A percentile compares a stretch with the other conserved stretches of the same genome.
phyloP scores from a whole-genome alignment of 2,888 invertebrate species.

The Pachliopta kotzebuea region DNA sequence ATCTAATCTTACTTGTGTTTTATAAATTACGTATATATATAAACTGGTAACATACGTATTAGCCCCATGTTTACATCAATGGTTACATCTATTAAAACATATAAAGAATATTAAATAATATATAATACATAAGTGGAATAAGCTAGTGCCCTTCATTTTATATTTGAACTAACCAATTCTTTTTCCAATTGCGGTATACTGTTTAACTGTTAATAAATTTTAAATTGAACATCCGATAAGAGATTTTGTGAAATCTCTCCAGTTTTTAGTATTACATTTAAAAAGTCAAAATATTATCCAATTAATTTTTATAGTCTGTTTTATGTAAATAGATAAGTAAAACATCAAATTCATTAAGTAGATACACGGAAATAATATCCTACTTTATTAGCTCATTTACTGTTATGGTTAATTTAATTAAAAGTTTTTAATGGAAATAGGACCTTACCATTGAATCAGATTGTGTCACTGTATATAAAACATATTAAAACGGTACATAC shows the following conservation, averaged over 20 bases:
- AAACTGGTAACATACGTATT: too few relatives aligned
- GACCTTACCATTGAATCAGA: not conserved
- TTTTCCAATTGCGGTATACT: too few relatives aligned
- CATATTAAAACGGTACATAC: not conserved
- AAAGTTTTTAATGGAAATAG: not conserved
- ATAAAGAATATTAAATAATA: too few relatives aligned
- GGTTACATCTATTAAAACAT: too few relatives aligned
- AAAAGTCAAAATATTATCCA: not conserved
- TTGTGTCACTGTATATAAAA: not conserved
- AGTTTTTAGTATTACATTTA: not conserved
- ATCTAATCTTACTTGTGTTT: too few relatives aligned
- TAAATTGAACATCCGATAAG: not conserved
- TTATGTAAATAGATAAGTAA: not conserved
- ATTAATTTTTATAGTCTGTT: not conserved
- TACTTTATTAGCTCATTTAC: not conserved
- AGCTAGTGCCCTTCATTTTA: too few relatives aligned
- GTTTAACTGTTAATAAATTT: not conserved
- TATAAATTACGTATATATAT: too few relatives aligned
- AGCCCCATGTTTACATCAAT: too few relatives aligned
- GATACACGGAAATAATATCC: not conserved
- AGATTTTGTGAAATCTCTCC: not conserved
- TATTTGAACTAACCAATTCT: too few relatives aligned
- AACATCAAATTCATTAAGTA: not conserved
- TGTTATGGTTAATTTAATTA: not conserved
- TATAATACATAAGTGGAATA: too few relatives aligned